Conservation (phyloP, 1,140 invertebrate species). For the Lordiphosa collinella region DNA sequence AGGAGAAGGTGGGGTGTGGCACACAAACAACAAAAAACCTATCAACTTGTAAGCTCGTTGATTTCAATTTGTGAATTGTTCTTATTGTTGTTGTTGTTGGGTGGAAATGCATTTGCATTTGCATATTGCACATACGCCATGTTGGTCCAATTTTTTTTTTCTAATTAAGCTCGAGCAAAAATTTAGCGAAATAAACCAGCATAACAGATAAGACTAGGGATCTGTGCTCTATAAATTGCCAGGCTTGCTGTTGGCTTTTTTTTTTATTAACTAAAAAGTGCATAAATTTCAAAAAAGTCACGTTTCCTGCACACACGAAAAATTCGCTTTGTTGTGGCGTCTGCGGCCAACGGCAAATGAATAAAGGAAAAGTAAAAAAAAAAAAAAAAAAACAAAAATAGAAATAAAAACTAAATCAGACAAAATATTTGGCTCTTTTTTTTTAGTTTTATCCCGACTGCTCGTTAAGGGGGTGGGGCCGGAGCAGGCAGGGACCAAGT, state of each 20-base stretch:
- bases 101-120: conserved; percentile 60
- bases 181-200: conserved; percentile 19
- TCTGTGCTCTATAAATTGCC: conserved; percentile 44
- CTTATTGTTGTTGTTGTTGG: conserved; percentile 11
- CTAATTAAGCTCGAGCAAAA: conserved; percentile 63
- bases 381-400: no score
- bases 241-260: conserved; percentile 11
- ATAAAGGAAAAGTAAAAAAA: conserved; percentile 9
- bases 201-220: conserved; percentile 25
- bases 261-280: conserved; percentile 62
- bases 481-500: neutral
- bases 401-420: conserved; percentile 25
- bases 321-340: conserved; percentile 67
- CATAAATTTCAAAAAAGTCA: conserved; percentile 76
- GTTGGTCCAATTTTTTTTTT: conserved; percentile 40
- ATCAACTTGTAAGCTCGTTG: conserved; percentile 73
- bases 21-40: conserved; percentile 57
- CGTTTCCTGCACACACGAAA: conserved; percentile 58
- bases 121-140: conserved; percentile 66
- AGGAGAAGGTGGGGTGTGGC: conserved; percentile 17
- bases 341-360: conserved; percentile 47
- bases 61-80: conserved; percentile 73
- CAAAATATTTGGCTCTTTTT: conserved; percentile 32
- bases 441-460: conserved; percentile 7
- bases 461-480: no score